Evolutionary conservation across 2,797 vertebrate species (phyloP).

Genomic region (Pseudomugil tenellus): DNA sequence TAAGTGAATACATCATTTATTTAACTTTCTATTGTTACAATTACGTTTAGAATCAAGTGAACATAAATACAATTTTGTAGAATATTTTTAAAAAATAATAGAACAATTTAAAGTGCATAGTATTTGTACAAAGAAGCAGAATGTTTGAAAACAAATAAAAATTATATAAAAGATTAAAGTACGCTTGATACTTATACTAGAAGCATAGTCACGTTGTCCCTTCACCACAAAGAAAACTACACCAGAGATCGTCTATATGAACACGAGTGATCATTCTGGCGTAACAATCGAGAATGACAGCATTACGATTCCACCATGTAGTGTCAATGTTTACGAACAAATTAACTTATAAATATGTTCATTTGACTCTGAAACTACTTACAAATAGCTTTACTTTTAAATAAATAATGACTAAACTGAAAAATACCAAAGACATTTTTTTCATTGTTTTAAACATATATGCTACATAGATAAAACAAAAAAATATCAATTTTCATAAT

Average conservation of each 20-base stretch:
- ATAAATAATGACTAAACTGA: too few relatives aligned
- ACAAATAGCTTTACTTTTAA: too few relatives aligned
- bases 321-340: too few relatives aligned
- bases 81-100: not conserved
- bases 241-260: conserved; percentile 52
- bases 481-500: too few relatives aligned
- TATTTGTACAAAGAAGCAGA: not conserved
- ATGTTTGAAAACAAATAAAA: not conserved
- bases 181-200: not conserved
- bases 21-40: not conserved
- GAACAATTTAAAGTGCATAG: not conserved
- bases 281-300: not conserved
- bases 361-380: too few relatives aligned
- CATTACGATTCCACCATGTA: too few relatives aligned
- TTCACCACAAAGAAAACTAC: conserved; percentile 16
- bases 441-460: too few relatives aligned
- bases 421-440: too few relatives aligned
- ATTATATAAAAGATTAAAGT: not conserved
- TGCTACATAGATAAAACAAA: too few relatives aligned
- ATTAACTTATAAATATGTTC: too few relatives aligned
- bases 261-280: not conserved
- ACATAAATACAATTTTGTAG: not conserved
- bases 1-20: not conserved
- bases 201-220: conserved; percentile 42
- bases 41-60: not conserved